phyloP scores from a whole-genome alignment of 1,140 invertebrate species.

The Teleopsis dalmanni region DNA sequence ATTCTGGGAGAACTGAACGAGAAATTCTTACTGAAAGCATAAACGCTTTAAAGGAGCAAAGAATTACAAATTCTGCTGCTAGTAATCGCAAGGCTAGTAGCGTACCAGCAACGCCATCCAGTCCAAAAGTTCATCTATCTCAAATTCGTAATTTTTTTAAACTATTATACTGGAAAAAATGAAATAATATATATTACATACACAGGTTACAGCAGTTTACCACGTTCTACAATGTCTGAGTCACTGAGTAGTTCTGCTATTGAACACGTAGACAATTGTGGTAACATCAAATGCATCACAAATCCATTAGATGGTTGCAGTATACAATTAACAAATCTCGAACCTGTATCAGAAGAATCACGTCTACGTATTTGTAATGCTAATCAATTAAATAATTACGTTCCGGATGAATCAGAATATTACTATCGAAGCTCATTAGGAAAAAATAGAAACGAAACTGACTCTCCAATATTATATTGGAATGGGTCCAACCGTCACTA shows the following conservation, averaged over 20 bases:
- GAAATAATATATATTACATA: slow-evolving; percentile 7
- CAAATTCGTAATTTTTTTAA: slow-evolving; percentile 33
- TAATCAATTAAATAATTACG: slow-evolving; percentile 20
- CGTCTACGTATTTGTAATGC: slow-evolving; percentile 25
- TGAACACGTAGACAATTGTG: slow-evolving; percentile 47
- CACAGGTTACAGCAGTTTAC: slow-evolving; percentile 72
- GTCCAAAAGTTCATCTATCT: slow-evolving; percentile 49
- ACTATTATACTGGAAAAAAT: slow-evolving; percentile 4
- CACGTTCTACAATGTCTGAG: slow-evolving; percentile 70
- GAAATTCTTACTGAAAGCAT: slow-evolving; percentile 70
- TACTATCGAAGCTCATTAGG: too few relatives aligned
- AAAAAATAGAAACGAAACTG: too few relatives aligned
- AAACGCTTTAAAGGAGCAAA: slow-evolving; percentile 44
- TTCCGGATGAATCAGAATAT: slow-evolving; percentile 48
- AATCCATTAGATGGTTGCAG: neutral
- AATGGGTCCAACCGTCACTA: too few relatives aligned
- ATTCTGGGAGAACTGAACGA: slow-evolving; percentile 77
- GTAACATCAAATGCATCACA: slow-evolving; percentile 28
- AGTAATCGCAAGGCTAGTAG: slow-evolving; percentile 69
- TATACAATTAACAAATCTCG: slow-evolving; percentile 40
- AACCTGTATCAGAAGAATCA: slow-evolving; percentile 56
- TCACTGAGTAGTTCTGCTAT: slow-evolving; percentile 46
- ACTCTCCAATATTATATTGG: too few relatives aligned
- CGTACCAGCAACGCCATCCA: slow-evolving; percentile 77
- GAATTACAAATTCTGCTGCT: slow-evolving; percentile 52